Evolutionary conservation across 2,888 invertebrate genomes (phyloP).

Genomic region (Drosophila picticornis): DNA sequence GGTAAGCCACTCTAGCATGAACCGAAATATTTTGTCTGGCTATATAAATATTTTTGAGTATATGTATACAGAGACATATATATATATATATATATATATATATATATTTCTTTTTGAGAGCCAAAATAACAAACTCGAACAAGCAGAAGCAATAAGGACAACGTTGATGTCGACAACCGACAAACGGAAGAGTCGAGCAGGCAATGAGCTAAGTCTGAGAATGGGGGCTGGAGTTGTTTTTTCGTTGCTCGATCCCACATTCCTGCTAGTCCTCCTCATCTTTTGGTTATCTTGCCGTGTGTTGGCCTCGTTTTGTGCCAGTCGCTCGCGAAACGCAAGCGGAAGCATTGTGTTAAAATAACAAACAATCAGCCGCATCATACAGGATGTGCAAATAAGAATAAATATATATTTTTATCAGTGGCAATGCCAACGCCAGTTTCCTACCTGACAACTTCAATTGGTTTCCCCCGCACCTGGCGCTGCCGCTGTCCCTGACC

Average conservation of each 20-base stretch:
- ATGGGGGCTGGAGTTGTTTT: neutral
- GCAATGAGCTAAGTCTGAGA: slow-evolving; percentile 30
- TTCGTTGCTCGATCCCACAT: neutral
- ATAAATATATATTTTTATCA: slow-evolving; percentile 80
- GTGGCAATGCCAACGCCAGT: slow-evolving; percentile 36
- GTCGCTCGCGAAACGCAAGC: slow-evolving; percentile 53
- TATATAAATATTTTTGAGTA: slow-evolving; percentile 12
- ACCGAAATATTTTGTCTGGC: slow-evolving; percentile 50
- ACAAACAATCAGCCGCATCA: slow-evolving; percentile 80
- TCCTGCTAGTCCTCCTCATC: neutral
- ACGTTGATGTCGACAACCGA: slow-evolving; percentile 60
- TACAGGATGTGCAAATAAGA: slow-evolving; percentile 80
- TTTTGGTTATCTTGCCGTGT: slow-evolving; percentile 20
- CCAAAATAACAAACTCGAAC: slow-evolving; percentile 44
- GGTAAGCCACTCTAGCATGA: slow-evolving; percentile 43
- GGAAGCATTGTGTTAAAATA: slow-evolving; percentile 81
- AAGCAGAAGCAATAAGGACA: slow-evolving; percentile 53
- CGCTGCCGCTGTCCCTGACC: neutral
- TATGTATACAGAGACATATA: slow-evolving; percentile 6
- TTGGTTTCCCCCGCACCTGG: slow-evolving; percentile 31
- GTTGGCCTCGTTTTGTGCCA: slow-evolving; percentile 3
- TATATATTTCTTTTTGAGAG: slow-evolving; percentile 10
- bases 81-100: slow-evolving; percentile 2
- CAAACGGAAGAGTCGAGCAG: slow-evolving; percentile 66
- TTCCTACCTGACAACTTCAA: slow-evolving; percentile 62